Evolutionary conservation across 2,888 invertebrate species (phyloP).

Genomic region (Ellobium chinense): DNA sequence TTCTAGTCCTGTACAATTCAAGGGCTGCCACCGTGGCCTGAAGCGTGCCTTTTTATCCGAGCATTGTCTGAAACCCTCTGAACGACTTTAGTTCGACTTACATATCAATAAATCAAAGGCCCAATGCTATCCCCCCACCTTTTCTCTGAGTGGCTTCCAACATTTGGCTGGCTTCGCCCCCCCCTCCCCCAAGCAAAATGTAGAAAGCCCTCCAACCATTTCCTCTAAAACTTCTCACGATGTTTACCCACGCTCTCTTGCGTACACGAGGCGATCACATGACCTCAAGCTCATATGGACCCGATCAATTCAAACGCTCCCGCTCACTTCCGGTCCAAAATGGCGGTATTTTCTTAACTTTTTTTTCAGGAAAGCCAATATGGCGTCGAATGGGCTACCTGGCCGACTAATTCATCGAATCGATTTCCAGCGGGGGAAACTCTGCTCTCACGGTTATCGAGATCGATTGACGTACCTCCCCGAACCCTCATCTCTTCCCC

Average conservation of each 20-base stretch:
- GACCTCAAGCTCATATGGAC: not conserved
- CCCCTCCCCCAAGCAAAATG: not conserved
- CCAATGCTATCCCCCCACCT: too few relatives aligned
- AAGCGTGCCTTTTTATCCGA: too few relatives aligned
- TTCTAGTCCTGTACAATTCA: too few relatives aligned
- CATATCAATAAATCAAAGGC: too few relatives aligned
- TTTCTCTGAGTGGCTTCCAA: too few relatives aligned
- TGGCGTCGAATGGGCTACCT: not conserved
- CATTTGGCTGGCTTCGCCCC: not conserved
- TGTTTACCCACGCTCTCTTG: not conserved
- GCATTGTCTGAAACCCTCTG: too few relatives aligned
- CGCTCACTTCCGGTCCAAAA: conserved; percentile 34
- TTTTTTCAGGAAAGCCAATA: not conserved
- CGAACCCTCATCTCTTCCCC: not conserved
- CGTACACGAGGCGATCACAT: not conserved
- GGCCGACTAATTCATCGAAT: not conserved
- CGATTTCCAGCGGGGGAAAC: not conserved
- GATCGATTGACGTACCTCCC: not conserved
- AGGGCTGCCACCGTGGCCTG: too few relatives aligned
- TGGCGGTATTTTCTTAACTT: not conserved
- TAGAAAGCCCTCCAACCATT: not conserved
- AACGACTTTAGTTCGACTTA: too few relatives aligned
- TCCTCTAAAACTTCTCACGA: not conserved
- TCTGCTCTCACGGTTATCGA: not conserved
- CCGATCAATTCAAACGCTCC: not conserved